Conservation (phyloP, 2,888 invertebrate genomes). For the Brenthis ino region DNA sequence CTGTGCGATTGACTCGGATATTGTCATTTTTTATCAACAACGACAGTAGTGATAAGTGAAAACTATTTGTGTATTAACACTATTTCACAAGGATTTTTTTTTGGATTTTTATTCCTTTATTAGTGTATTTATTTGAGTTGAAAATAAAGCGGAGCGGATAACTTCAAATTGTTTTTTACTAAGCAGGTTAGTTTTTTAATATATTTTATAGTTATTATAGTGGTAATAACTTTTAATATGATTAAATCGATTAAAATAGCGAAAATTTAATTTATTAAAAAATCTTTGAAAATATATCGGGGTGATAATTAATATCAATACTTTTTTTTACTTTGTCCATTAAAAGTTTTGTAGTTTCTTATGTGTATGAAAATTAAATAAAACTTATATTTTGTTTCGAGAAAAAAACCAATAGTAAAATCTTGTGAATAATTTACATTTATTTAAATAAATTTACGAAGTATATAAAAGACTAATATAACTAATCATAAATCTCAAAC, state of each 20-base stretch:
- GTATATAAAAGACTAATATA: neutral
- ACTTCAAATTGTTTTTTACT: constrained; percentile 46
- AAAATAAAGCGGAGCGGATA: constrained; percentile 46
- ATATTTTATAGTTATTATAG: constrained; percentile 14
- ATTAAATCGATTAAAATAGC: neutral
- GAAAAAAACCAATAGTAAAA: no score
- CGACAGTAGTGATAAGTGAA: constrained; percentile 57
- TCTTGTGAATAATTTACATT: no score
- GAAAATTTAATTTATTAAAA: no score
- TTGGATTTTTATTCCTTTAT: constrained; percentile 26
- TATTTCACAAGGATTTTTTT: constrained; percentile 42
- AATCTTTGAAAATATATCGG: no score
- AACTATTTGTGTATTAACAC: constrained; percentile 57
- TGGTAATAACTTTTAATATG: constrained; percentile 24
- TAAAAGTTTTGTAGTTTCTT: no score
- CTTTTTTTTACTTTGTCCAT: no score
- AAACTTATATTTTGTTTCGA: no score
- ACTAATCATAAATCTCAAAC: neutral
- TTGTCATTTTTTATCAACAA: constrained; percentile 55
- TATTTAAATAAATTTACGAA: constrained; percentile 1
- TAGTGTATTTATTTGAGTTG: constrained; percentile 42
- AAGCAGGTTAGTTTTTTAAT: constrained; percentile 50
- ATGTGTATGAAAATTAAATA: no score
- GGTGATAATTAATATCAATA: no score
- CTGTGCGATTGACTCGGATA: constrained; percentile 53